These are phyloP conservation scores for Altica lythri DNA, from an alignment of 2,888 invertebrate genomes.

Conservation along the genomic window DNA sequence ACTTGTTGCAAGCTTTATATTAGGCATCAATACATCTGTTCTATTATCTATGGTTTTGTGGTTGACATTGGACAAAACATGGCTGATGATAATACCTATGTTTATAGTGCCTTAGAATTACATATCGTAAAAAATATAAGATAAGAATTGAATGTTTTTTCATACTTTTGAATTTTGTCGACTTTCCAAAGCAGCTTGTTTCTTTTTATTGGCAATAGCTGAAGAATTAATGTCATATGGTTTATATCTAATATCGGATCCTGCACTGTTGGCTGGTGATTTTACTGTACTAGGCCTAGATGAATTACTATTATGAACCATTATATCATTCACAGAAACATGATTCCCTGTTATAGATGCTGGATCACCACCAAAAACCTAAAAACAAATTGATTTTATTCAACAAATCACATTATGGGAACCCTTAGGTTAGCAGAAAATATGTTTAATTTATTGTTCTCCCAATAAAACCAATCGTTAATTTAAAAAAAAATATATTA, in stretches of 20 bases:
- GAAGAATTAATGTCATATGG: conserved; percentile 63
- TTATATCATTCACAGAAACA: conserved; percentile 54
- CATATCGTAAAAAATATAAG: no score
- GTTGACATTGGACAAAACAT: no score
- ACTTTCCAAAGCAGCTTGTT: conserved; percentile 54
- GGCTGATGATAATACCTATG: no score
- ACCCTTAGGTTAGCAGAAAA: no score
- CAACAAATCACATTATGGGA: not conserved
- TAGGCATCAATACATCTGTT: no score
- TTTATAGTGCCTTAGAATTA: no score
- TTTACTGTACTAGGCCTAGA: conserved; percentile 61
- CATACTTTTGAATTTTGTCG: conserved; percentile 41
- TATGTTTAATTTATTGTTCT: no score
- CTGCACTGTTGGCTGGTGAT: conserved; percentile 61
- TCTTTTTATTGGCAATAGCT: conserved; percentile 59
- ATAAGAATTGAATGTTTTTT: no score
- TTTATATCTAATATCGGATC: conserved; percentile 65
- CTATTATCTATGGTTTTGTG: no score
- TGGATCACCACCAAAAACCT: conserved; percentile 62
- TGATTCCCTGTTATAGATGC: conserved; percentile 49
- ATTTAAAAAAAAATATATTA: no score
- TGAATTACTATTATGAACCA: conserved; percentile 50
- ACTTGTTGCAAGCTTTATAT: no score
- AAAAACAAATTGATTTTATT: not conserved
- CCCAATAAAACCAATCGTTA: no score